A percentile compares a stretch with the other conserved stretches of the same genome.
Evolutionary conservation across 2,113 vertebrate genomes (phyloP).

Genomic region (Hucho hucho): DNA sequence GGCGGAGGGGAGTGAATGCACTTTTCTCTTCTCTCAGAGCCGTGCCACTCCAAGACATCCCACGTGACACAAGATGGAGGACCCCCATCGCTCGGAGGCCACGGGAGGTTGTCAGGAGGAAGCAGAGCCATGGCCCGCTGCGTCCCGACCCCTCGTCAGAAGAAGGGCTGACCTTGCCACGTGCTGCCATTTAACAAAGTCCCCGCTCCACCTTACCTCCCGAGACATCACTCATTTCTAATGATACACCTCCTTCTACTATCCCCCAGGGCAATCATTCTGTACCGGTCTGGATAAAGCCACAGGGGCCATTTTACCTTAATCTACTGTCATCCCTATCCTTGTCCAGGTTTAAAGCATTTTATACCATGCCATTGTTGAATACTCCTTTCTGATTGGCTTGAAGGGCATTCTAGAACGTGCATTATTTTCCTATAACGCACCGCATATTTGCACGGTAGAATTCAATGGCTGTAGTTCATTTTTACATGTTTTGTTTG

Average conservation of each 20-base stretch:
- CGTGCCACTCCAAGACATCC: slow-evolving; percentile 61
- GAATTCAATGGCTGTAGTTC: too few species aligned
- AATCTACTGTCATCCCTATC: background rate
- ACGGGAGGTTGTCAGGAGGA: slow-evolving; percentile 64
- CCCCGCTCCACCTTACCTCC: slow-evolving; percentile 51
- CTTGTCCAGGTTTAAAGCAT: background rate
- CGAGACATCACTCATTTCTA: slow-evolving; percentile 61
- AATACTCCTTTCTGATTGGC: too few species aligned
- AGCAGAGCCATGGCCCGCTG: slow-evolving; percentile 60
- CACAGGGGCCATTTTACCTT: slow-evolving; percentile 21
- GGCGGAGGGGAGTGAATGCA: slow-evolving; percentile 37
- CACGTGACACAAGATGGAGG: slow-evolving; percentile 69
- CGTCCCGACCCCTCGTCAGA: slow-evolving; percentile 56
- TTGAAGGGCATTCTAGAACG: too few species aligned
- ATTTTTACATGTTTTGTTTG: too few species aligned
- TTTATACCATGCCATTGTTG: background rate
- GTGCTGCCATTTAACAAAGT: slow-evolving; percentile 65
- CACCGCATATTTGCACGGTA: too few species aligned
- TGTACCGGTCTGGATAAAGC: slow-evolving; percentile 27
- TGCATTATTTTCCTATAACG: too few species aligned
- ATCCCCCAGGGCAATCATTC: slow-evolving; percentile 40
- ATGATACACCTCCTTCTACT: slow-evolving; percentile 34
- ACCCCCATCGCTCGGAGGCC: slow-evolving; percentile 53
- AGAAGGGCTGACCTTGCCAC: slow-evolving; percentile 68
- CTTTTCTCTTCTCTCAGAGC: slow-evolving; percentile 43